Evolutionary conservation across 1,140 invertebrate species (phyloP), one percentile per base, ranked within the genome.

Genomic region (Uloborus diversus): DNA sequence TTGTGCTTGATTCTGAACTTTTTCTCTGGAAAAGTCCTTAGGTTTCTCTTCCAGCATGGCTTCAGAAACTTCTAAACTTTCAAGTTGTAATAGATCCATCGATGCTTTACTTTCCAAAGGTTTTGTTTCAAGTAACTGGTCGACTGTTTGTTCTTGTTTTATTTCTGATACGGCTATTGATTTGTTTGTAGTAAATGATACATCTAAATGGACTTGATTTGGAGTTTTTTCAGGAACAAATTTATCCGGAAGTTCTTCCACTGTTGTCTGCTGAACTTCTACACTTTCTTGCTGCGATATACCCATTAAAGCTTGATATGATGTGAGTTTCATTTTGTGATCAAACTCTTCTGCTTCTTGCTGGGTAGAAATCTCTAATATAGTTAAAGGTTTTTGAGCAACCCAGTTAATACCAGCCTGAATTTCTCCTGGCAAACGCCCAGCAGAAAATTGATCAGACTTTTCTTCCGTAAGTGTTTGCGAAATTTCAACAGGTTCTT

Each of bases 91-190:
- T 35, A 82, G 7, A 11, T 23, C 42, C 4, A 68, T 13, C 4
- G 69, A 28, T 5, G 82, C 81, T 75, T 66, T 17, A 28, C 82
- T 62, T 47, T 56, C 33, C 14, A 83, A 82, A 14, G 83, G 73
- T 81, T 84, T 82, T 25, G 71, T 79, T n/a, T 82, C 51, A 56
- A 80, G 89, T 88, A 13, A 33, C 27, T 70, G 56, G 35, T 75
- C 81, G n/a, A 53, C 27, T 23, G n/a, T 56, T 37, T 62, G 47
- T 33, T 81, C 59, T 30, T 65, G 69, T 20, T 42, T 51, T 35
- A 49, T 65, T 66, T 79, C 81, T 1, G 35, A 66, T 30, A 82
- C 42, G 61, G 57, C 35, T n/a, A 82, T 32, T 0, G 66, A 65
- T 66, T 79, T 69, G n/a, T 71, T 69, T 32, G 76, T 70, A 14